These are phyloP conservation scores for Xenopus laevis DNA, from an alignment of 2,113 vertebrate species.

Conservation along the genomic window DNA sequence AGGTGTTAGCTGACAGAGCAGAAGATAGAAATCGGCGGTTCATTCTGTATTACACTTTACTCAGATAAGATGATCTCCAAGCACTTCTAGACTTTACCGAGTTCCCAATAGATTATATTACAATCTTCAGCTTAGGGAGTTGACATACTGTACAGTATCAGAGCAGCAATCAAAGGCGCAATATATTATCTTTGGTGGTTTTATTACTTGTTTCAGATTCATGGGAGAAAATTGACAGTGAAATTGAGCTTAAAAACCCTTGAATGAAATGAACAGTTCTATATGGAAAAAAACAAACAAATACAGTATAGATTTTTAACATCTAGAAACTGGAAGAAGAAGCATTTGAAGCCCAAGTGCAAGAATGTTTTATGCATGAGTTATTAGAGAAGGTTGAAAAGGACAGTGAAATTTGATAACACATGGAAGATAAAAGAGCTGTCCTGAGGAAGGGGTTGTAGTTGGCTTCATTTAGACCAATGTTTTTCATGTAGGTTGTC, in stretches of 20 bases:
- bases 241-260: not conserved
- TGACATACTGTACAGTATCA: slow-evolving; percentile 7
- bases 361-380: no score
- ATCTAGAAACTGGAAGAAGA: no score
- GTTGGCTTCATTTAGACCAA: no score
- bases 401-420: no score
- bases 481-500: no score
- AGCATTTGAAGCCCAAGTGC: no score
- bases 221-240: not conserved
- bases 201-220: not conserved
- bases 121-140: not conserved
- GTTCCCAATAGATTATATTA: not conserved
- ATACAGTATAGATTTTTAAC: no score
- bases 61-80: slow-evolving; percentile 13
- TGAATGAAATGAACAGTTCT: not conserved
- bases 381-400: no score
- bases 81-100: not conserved
- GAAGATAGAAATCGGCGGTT: not conserved
- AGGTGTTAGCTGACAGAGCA: not conserved
- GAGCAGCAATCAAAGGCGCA: not conserved
- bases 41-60: slow-evolving; percentile 4
- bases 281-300: no score
- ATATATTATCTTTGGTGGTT: not conserved
- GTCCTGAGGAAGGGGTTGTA: no score
- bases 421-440: no score